Evolutionary conservation across 2,113 vertebrate genomes (phyloP).

Genomic region (Columbina picui): DNA sequence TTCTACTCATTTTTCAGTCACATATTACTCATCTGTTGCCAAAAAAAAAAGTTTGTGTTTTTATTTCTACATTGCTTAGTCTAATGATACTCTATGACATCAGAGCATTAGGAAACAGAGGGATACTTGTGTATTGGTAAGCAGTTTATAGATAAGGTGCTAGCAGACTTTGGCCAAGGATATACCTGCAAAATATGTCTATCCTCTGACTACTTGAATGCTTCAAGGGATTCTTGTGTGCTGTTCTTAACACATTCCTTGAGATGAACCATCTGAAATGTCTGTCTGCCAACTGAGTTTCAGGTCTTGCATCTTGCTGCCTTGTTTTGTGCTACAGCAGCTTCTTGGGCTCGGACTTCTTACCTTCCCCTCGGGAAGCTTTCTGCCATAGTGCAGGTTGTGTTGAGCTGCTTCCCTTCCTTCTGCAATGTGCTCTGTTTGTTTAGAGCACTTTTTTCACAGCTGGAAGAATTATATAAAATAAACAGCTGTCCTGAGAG

Average conservation of each 20-base stretch:
- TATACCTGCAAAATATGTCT: not conserved
- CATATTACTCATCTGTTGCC: not conserved
- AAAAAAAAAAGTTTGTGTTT: not conserved
- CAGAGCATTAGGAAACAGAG: not conserved
- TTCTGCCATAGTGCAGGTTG: not conserved
- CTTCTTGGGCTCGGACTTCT: not conserved
- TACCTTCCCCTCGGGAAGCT: not conserved
- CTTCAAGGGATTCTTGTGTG: not conserved
- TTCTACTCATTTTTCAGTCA: slow-evolving; percentile 17
- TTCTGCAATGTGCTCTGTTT: not conserved
- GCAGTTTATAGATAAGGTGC: not conserved
- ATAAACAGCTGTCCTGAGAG: not conserved
- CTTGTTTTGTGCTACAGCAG: not conserved
- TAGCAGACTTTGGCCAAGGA: not conserved
- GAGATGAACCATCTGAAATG: not conserved
- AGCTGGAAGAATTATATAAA: slow-evolving; percentile 1
- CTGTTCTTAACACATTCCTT: not conserved
- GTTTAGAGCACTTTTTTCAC: slow-evolving; percentile 23
- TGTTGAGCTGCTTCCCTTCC: not conserved
- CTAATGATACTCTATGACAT: not conserved
- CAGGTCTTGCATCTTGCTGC: not conserved
- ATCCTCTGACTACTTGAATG: not conserved
- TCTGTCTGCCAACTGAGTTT: not conserved
- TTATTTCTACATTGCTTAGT: not conserved
- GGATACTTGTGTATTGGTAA: not conserved